A percentile compares a stretch with the other conserved stretches of the same genome.
These are phyloP conservation scores for Stichopus horrens DNA, from an alignment of 53 echinoderm and acorn worm genomes.

Conservation along the genomic window DNA sequence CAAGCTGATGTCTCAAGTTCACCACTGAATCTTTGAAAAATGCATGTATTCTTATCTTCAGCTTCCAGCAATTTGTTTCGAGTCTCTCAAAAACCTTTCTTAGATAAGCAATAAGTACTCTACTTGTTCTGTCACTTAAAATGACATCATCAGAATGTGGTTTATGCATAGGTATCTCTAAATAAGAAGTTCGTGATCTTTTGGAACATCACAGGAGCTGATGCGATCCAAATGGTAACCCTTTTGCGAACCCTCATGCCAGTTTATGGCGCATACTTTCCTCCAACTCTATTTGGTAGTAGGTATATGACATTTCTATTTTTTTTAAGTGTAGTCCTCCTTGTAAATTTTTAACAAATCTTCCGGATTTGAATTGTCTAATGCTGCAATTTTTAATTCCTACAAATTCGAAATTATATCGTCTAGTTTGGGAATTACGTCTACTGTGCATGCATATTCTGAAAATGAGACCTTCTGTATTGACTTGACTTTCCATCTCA, in stretches of 20 bases:
- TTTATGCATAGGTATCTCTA: not conserved
- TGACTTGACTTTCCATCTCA: slow-evolving; percentile 47
- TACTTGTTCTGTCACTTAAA: not conserved
- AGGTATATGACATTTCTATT: slow-evolving; percentile 64
- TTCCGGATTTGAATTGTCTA: slow-evolving; percentile 50
- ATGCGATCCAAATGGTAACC: slow-evolving; percentile 48
- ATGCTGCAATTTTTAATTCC: slow-evolving; percentile 59
- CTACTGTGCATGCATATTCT: slow-evolving; percentile 59
- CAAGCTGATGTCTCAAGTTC: slow-evolving; percentile 60
- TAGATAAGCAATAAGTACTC: slow-evolving; percentile 56
- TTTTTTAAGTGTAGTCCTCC: slow-evolving; percentile 55
- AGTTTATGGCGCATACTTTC: slow-evolving; percentile 37
- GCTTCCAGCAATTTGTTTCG: slow-evolving; percentile 44
- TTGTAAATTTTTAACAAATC: slow-evolving; percentile 58
- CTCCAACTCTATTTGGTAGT: slow-evolving; percentile 64
- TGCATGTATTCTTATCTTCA: slow-evolving; percentile 60
- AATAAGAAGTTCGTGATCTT: not conserved
- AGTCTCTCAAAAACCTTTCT: slow-evolving; percentile 48
- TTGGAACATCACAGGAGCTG: slow-evolving; percentile 7
- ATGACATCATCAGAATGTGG: not conserved
- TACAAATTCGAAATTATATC: slow-evolving; percentile 57
- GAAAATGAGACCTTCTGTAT: slow-evolving; percentile 54
- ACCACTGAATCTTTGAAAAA: slow-evolving; percentile 55
- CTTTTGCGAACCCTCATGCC: slow-evolving; percentile 60
- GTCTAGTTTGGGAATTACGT: slow-evolving; percentile 52